Evolutionary conservation across 2,797 vertebrate species (phyloP).

Genomic region (Pelobates cultripes): DNA sequence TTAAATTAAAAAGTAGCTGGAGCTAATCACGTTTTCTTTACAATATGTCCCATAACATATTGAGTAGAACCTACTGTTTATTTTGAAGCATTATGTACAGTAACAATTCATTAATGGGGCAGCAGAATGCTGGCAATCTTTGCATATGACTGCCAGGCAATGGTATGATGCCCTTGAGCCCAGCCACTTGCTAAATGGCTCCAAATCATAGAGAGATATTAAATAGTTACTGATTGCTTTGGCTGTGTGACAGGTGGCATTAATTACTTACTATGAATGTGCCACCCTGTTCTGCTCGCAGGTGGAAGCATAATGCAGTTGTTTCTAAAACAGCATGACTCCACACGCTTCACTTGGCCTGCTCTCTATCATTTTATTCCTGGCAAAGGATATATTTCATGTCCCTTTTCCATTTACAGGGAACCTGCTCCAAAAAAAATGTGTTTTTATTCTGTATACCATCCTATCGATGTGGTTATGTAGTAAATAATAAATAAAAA

Average conservation of each 20-base stretch:
- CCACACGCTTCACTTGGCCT: slow-evolving; percentile 17
- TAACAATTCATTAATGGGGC: not conserved
- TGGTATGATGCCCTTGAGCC: slow-evolving; percentile 25
- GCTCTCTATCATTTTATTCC: slow-evolving; percentile 9
- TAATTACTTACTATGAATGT: slow-evolving; percentile 39
- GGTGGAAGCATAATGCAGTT: slow-evolving; percentile 28
- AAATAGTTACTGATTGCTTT: slow-evolving; percentile 37
- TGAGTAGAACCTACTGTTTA: no score
- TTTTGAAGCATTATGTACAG: no score
- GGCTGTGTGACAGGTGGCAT: slow-evolving; percentile 33
- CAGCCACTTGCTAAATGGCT: slow-evolving; percentile 36
- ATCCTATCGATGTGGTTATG: no score
- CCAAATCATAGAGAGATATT: slow-evolving; percentile 13
- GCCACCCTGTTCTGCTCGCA: slow-evolving; percentile 16
- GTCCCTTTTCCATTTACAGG: not conserved
- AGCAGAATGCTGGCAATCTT: not conserved
- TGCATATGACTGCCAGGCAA: slow-evolving; percentile 2
- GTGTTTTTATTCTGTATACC: no score
- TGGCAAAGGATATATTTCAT: slow-evolving; percentile 7
- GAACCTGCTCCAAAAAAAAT: not conserved
- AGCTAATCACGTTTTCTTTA: no score
- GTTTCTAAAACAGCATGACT: slow-evolving; percentile 26
- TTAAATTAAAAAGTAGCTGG: no score
- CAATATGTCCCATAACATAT: no score
- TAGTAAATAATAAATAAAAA: no score